A percentile compares a stretch with the other conserved stretches of the same genome.
Conservation (phyloP, 2,113 vertebrate species). For the Odobenus rosmarus region DNA sequence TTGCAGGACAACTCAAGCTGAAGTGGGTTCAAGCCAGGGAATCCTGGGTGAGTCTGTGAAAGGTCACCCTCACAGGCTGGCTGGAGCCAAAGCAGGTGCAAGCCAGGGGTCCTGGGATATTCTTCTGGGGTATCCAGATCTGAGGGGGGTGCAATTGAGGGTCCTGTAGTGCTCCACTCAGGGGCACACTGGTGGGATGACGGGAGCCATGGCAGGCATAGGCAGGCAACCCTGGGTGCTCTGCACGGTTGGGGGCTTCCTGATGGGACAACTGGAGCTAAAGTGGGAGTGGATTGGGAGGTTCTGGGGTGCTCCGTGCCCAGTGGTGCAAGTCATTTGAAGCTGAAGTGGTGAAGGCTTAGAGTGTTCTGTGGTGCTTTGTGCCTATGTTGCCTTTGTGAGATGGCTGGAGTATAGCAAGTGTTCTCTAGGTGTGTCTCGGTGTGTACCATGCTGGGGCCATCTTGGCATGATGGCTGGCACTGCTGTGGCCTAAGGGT, state of each 20-base stretch:
- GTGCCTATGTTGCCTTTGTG: background rate
- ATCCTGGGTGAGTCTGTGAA: no score
- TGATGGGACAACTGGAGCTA: background rate
- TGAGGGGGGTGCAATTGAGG: background rate
- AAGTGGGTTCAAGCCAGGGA: no score
- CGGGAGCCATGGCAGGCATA: background rate
- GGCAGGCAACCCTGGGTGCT: background rate
- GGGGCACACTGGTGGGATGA: background rate
- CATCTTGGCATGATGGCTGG: background rate
- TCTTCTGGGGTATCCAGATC: background rate
- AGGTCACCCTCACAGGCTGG: no score
- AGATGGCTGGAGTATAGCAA: background rate
- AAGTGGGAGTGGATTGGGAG: background rate
- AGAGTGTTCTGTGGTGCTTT: background rate
- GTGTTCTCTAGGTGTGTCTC: background rate
- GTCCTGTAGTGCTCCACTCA: background rate
- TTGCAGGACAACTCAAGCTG: no score
- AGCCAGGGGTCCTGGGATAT: background rate
- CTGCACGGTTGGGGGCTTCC: background rate
- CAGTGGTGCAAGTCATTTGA: background rate
- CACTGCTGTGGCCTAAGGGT: background rate
- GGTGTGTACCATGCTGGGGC: background rate
- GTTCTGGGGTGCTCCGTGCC: background rate
- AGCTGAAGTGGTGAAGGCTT: background rate
- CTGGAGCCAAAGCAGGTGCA: background rate